phyloP scores from a whole-genome alignment of 2,797 vertebrate species.

The Pterois miles region DNA sequence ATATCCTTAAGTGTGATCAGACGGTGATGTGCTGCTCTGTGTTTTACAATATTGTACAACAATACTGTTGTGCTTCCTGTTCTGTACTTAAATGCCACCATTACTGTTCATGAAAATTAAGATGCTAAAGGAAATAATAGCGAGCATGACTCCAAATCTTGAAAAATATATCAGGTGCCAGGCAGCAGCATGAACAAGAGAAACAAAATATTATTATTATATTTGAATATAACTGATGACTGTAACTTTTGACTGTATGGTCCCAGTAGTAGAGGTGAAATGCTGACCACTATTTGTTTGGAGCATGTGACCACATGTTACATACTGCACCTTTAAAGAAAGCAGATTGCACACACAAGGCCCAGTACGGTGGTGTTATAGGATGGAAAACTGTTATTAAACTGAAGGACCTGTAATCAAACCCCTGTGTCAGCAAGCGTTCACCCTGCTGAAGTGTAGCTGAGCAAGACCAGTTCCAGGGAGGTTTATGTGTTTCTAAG shows the following conservation, averaged over 20 bases:
- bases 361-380: not conserved
- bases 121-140: no score
- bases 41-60: no score
- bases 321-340: not conserved
- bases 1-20: no score
- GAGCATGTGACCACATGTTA: not conserved
- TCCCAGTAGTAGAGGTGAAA: not conserved
- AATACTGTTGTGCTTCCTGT: no score
- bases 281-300: not conserved
- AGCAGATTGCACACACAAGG: not conserved
- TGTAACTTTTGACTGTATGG: not conserved
- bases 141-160: no score
- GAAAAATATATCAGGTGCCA: no score
- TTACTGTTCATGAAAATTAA: no score
- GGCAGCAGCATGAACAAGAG: no score
- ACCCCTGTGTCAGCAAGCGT: not conserved
- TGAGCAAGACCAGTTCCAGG: not conserved
- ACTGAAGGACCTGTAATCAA: not conserved
- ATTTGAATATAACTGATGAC: not conserved
- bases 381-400: not conserved
- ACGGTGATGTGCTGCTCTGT: no score
- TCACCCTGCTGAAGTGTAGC: not conserved
- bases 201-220: no score
- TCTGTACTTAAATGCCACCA: no score
- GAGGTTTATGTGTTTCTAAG: constrained; percentile 9